phyloP scores from a whole-genome alignment of 2,797 vertebrate genomes.

The Rhadinocentrus ornatus region DNA sequence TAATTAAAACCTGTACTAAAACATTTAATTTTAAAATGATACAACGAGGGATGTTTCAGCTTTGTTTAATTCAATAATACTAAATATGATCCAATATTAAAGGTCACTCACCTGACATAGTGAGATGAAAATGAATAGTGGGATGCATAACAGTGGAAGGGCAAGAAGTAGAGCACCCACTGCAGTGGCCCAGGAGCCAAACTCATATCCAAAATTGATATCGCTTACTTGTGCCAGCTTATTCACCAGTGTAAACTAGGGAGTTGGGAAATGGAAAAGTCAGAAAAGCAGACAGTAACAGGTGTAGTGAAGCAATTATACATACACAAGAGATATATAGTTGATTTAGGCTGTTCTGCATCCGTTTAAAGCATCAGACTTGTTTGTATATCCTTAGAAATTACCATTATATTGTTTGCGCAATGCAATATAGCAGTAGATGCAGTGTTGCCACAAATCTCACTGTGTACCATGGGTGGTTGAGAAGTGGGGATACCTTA shows the following conservation, averaged over 20 bases:
- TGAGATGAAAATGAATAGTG: slow-evolving; percentile 63
- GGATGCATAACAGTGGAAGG: slow-evolving; percentile 78
- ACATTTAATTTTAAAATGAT: background rate
- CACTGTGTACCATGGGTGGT: too few species aligned
- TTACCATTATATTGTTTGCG: background rate
- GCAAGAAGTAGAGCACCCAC: slow-evolving; percentile 60
- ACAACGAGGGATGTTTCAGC: background rate
- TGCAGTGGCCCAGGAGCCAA: fast-evolving
- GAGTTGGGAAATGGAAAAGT: slow-evolving; percentile 9
- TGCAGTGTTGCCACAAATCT: too few species aligned
- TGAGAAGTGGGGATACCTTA: too few species aligned
- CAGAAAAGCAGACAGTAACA: background rate
- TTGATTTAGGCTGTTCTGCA: background rate
- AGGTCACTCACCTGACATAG: slow-evolving; percentile 64
- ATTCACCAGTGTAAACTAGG: slow-evolving; percentile 65
- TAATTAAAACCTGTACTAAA: background rate
- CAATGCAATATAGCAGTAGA: too few species aligned
- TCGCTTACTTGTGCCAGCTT: background rate
- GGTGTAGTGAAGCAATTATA: background rate
- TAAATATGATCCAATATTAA: background rate
- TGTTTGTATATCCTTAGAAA: background rate
- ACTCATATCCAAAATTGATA: fast-evolving
- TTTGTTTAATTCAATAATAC: background rate
- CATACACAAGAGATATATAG: background rate
- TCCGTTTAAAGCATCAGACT: background rate